phyloP scores from a whole-genome alignment of 2,113 vertebrate species.

The Vimba vimba region DNA sequence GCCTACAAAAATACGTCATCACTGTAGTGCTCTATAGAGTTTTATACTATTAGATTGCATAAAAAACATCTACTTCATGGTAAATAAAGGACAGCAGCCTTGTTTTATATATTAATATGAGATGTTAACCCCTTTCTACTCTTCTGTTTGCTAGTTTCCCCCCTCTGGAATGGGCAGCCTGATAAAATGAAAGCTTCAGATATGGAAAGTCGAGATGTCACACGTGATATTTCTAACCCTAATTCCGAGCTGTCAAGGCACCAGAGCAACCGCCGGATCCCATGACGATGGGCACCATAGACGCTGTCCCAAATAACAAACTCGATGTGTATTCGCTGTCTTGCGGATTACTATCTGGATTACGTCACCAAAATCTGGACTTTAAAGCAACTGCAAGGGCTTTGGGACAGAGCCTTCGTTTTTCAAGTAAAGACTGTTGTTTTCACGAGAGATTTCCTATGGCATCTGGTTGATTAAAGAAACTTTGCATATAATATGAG shows the following conservation, averaged over 20 bases:
- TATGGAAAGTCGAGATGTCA: neutral
- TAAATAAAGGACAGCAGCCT: constrained; percentile 35
- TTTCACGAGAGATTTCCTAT: constrained; percentile 25
- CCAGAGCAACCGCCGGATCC: constrained; percentile 53
- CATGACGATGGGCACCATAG: constrained; percentile 21
- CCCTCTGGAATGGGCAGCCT: constrained; percentile 32
- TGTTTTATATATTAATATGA: neutral
- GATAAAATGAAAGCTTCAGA: constrained; percentile 8
- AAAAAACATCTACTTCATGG: constrained; percentile 7
- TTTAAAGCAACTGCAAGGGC: neutral
- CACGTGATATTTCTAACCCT: constrained; percentile 15
- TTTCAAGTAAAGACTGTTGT: constrained; percentile 24
- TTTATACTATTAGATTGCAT: neutral
- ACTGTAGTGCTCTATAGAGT: too few relatives aligned
- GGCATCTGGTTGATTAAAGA: constrained; percentile 14
- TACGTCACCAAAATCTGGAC: neutral
- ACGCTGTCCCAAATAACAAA: constrained; percentile 19
- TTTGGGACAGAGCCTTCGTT: constrained; percentile 23
- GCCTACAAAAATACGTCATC: too few relatives aligned
- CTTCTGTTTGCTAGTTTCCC: neutral
- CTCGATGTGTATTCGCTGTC: neutral
- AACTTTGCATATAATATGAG: constrained; percentile 27
- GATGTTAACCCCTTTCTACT: neutral
- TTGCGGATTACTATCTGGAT: neutral
- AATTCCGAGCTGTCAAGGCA: constrained; percentile 57